phyloP scores from a whole-genome alignment of 1,140 invertebrate genomes.

The Bursaphelenchus mucronatus region DNA sequence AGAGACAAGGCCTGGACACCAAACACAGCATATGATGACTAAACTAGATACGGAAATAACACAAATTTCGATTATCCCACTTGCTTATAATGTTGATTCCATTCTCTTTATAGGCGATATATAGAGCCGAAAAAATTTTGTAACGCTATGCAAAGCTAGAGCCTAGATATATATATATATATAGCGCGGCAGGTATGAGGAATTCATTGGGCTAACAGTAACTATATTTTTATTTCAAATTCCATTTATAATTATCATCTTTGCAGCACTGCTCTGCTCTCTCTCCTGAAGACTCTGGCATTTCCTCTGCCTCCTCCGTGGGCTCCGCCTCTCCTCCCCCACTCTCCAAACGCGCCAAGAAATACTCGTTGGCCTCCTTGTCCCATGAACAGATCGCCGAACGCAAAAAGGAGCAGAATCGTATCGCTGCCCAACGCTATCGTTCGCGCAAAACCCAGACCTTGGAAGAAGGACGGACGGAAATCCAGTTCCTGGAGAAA shows the following conservation, averaged over 20 bases:
- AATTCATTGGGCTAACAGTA: too few species aligned
- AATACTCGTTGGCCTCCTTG: slow-evolving; percentile 38
- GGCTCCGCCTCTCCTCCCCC: not conserved
- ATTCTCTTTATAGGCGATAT: too few species aligned
- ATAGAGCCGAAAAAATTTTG: too few species aligned
- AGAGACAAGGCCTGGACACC: too few species aligned
- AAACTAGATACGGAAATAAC: too few species aligned
- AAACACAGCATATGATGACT: too few species aligned
- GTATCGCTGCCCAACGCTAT: slow-evolving; percentile 53
- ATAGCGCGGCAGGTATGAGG: too few species aligned
- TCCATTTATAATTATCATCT: not conserved
- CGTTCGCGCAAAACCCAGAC: slow-evolving; percentile 32
- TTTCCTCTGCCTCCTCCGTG: slow-evolving; percentile 18
- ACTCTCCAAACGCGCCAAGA: slow-evolving; percentile 40
- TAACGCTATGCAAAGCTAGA: not conserved
- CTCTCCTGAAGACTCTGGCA: too few species aligned
- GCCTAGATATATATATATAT: too few species aligned
- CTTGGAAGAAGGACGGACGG: slow-evolving; percentile 27
- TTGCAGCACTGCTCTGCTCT: not conserved
- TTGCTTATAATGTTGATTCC: too few species aligned
- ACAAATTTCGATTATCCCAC: too few species aligned
- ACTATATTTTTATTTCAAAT: too few species aligned
- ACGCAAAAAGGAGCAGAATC: slow-evolving; percentile 56
- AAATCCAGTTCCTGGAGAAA: slow-evolving; percentile 32
- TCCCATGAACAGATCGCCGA: slow-evolving; percentile 41